Evolutionary conservation across 37 sponge, comb jelly and placozoan species (phyloP), one percentile per base, ranked within the genome.

Genomic region (Eunapius fragilis): DNA sequence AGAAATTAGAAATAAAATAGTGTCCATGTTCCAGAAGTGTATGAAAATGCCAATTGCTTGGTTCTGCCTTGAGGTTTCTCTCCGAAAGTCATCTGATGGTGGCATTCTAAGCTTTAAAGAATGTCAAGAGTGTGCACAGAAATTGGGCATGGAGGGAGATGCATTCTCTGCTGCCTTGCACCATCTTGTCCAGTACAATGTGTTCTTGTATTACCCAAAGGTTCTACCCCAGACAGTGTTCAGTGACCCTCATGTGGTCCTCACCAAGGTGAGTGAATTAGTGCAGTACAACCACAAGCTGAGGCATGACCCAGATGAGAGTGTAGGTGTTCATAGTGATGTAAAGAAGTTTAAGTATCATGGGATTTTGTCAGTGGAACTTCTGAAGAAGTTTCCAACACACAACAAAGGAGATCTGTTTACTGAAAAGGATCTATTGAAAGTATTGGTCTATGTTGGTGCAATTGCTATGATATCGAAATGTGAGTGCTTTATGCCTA

Each of bases 41-140:
- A 27, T 71, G 34, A 45, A 82, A 33, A 70, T 72, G 22, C 83
- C 83, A 6, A 26, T 83, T 14, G 74, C 37, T 24, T 83, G 72
- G 58, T 47, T 45, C 12, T 4, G 48, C 19, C 28, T 83, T 9
- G 83, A 83, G 37, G 3, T 73, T 25, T 0, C 30, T n/a, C 74
- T 83, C 9, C 67, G 72, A 36, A 23, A 7, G 14, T 71, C 72
- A 25, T 27, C 71, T 2, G 25, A 37, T 2, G 71, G 72, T 37
- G 82, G 47, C 7, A 41, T 82, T 37, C 2, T 82, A 27, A 82
- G 83, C 74, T 13, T 28, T 26, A 9, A 11, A 9, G 47, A 45
- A 45, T 45, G 47, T 45, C 47, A 45, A 9, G 9, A 9, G 7
- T 45, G 9, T 45, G 47, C 47, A 45, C 4, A 45, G 9, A 45